Conservation (phyloP, 2,113 vertebrate genomes). For the Pedetes capensis region DNA sequence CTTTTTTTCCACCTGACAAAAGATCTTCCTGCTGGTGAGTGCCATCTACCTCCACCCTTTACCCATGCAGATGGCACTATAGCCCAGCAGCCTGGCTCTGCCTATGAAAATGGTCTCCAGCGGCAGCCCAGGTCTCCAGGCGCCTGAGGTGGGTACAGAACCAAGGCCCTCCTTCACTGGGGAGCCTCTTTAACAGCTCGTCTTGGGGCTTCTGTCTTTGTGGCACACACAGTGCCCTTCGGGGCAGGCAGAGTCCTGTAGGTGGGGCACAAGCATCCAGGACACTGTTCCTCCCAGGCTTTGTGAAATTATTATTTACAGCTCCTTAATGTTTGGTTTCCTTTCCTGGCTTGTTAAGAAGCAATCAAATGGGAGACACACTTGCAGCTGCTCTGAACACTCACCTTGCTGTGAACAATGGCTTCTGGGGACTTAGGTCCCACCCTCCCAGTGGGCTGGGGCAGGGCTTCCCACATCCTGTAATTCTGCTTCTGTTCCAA, state of each 20-base stretch:
- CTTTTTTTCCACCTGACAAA: background rate
- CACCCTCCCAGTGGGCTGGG: background rate
- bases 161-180: background rate
- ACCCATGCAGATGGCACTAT: background rate
- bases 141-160: background rate
- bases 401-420: conserved; percentile 26
- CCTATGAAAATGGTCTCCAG: background rate
- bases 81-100: background rate
- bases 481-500: background rate
- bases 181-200: background rate
- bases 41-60: background rate
- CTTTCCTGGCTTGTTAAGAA: background rate
- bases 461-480: background rate
- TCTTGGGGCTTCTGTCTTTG: background rate
- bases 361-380: background rate
- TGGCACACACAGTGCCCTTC: too few relatives aligned
- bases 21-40: background rate
- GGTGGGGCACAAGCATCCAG: background rate
- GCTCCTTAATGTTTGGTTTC: conserved; percentile 21
- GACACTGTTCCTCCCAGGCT: background rate
- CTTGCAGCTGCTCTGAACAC: background rate
- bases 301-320: conserved; percentile 15
- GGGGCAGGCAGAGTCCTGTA: background rate
- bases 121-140: background rate
- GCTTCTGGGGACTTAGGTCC: background rate